These are phyloP conservation scores for Brachypodius melanocephalos DNA, from an alignment of 2,113 vertebrate genomes.

Conservation along the genomic window DNA sequence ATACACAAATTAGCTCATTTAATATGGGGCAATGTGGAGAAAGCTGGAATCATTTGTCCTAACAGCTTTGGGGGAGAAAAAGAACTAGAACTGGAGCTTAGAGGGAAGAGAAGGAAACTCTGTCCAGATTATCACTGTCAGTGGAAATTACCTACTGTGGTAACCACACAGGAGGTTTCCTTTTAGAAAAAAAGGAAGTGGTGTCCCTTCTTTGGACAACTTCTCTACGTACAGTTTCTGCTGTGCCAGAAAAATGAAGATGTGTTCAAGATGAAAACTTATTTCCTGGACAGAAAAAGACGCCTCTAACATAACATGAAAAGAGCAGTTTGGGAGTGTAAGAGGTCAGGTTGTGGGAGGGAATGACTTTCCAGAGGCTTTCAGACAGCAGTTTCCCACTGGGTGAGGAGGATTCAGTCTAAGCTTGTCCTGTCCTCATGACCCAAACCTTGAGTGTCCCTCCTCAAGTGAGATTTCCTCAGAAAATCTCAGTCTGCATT, in stretches of 20 bases:
- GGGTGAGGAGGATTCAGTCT: background rate
- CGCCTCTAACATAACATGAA: background rate
- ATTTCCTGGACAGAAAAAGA: background rate
- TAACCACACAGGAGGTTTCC: background rate
- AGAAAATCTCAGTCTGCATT: background rate
- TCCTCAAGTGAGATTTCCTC: background rate
- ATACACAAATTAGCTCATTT: constrained; percentile 32
- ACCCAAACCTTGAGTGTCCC: background rate
- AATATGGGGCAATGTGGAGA: background rate
- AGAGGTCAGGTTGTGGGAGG: background rate
- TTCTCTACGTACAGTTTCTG: background rate
- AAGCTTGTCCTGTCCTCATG: background rate
- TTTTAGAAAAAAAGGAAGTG: background rate
- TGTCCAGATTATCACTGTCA: background rate
- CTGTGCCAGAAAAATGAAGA: background rate
- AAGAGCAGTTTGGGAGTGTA: background rate
- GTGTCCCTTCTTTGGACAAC: background rate
- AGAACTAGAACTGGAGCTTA: constrained; percentile 20
- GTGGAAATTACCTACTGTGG: background rate
- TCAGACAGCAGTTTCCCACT: background rate
- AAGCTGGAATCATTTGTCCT: constrained; percentile 46
- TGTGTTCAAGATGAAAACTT: background rate
- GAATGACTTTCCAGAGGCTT: background rate
- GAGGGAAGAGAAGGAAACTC: background rate
- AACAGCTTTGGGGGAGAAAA: constrained; percentile 52